Percentiles rank a stretch among this genome's conserved stretches.
Conservation (phyloP, 2,113 vertebrate genomes). For the Corythoichthys haematopterus region DNA sequence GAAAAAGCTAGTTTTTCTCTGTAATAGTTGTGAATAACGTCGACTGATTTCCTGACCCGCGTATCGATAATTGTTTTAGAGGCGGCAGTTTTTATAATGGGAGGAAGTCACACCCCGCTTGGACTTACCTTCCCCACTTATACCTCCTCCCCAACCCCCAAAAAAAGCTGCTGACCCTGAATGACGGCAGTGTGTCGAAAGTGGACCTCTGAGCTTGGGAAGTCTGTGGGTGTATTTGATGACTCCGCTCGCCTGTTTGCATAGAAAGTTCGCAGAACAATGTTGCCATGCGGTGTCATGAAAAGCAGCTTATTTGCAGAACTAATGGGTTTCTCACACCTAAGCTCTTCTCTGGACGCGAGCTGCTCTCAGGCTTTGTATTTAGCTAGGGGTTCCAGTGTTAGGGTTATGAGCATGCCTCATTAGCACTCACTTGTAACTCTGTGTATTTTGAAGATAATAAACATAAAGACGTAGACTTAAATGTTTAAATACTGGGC, state of each 20-base stretch:
- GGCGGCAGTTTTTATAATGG: neutral
- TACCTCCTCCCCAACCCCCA: neutral
- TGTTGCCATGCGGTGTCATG: constrained; percentile 18
- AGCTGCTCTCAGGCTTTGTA: constrained; percentile 15
- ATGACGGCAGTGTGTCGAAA: neutral
- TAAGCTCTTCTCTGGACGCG: constrained; percentile 18
- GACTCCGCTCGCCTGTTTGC: constrained; percentile 33
- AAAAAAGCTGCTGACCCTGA: constrained; percentile 12
- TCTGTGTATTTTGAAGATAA: neutral
- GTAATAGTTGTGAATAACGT: too few relatives aligned
- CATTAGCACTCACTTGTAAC: neutral
- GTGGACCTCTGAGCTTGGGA: constrained; percentile 3
- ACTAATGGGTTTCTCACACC: constrained; percentile 33
- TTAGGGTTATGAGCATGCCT: constrained; percentile 4
- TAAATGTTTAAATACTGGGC: neutral
- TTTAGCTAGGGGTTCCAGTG: neutral
- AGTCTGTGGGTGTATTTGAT: constrained; percentile 30
- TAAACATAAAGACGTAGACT: constrained; percentile 4
- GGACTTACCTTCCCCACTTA: neutral
- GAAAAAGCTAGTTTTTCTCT: too few relatives aligned
- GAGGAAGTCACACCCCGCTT: constrained; percentile 11
- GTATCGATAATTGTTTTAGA: too few relatives aligned
- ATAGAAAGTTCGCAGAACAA: constrained; percentile 30
- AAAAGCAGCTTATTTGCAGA: constrained; percentile 26
- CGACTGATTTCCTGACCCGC: too few relatives aligned